phyloP scores from a whole-genome alignment of 1,140 invertebrate genomes.

The Formica exsecta region DNA sequence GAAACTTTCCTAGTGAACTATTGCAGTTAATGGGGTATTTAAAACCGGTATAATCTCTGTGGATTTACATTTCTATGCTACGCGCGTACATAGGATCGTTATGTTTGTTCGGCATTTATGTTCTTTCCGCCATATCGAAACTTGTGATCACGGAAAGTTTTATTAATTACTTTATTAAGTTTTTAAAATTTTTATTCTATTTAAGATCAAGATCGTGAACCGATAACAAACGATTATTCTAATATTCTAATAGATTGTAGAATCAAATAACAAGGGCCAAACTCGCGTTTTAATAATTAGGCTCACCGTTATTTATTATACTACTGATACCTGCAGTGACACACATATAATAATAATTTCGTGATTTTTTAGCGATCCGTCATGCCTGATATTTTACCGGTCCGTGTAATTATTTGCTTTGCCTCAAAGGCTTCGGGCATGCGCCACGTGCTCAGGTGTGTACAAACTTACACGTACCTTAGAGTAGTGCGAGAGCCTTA shows the following conservation, averaged over 20 bases:
- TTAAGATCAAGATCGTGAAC: constrained; percentile 1
- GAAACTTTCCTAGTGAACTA: background rate
- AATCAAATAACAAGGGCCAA: constrained; percentile 13
- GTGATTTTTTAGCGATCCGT: constrained; percentile 36
- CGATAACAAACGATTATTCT: background rate
- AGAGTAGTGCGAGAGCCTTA: background rate
- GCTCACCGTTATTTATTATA: constrained; percentile 18
- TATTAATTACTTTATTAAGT: no score
- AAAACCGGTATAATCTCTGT: background rate
- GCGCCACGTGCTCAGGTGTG: constrained; percentile 3
- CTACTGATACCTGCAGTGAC: background rate
- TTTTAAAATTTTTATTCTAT: background rate
- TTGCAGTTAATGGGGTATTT: constrained; percentile 18
- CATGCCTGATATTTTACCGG: constrained; percentile 57
- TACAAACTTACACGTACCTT: constrained; percentile 9
- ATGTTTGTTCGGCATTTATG: background rate
- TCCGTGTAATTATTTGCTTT: constrained; percentile 68
- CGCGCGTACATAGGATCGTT: background rate
- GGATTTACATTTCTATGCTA: background rate
- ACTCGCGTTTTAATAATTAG: constrained; percentile 13
- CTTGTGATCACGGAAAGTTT: background rate
- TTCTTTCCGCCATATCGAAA: background rate
- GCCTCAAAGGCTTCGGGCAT: background rate
- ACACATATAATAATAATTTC: background rate
- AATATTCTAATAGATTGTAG: background rate